These are phyloP conservation scores for Orthosia cruda DNA, from an alignment of 2,888 invertebrate genomes.

Conservation along the genomic window DNA sequence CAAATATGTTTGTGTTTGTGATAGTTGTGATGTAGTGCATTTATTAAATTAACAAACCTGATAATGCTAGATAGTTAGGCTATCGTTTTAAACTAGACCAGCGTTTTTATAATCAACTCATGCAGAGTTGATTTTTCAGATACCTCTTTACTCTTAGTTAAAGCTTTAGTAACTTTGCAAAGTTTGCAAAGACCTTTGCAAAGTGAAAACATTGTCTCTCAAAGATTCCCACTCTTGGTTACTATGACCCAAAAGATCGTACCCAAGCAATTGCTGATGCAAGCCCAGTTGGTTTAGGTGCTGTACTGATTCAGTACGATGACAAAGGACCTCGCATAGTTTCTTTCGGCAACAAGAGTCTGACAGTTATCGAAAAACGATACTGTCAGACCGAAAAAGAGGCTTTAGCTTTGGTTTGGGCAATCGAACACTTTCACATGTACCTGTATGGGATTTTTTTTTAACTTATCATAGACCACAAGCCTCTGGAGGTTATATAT, in stretches of 20 bases:
- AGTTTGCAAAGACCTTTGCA: neutral
- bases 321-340: neutral
- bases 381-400: neutral
- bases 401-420: neutral
- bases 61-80: too few species aligned
- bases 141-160: neutral
- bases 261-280: neutral
- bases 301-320: neutral
- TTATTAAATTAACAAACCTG: too few species aligned
- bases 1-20: too few species aligned
- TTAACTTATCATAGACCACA: neutral
- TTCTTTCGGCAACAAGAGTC: neutral
- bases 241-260: slow-evolving; percentile 2
- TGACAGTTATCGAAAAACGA: neutral
- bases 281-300: neutral
- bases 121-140: neutral
- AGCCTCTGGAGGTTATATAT: neutral
- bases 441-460: neutral
- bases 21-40: too few species aligned
- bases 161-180: neutral
- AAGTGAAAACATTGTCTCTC: neutral
- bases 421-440: neutral
- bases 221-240: neutral
- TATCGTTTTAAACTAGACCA: neutral
- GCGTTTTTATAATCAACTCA: neutral